Evolutionary conservation across 2,113 vertebrate species (phyloP).

Genomic region (Oceanites oceanicus): DNA sequence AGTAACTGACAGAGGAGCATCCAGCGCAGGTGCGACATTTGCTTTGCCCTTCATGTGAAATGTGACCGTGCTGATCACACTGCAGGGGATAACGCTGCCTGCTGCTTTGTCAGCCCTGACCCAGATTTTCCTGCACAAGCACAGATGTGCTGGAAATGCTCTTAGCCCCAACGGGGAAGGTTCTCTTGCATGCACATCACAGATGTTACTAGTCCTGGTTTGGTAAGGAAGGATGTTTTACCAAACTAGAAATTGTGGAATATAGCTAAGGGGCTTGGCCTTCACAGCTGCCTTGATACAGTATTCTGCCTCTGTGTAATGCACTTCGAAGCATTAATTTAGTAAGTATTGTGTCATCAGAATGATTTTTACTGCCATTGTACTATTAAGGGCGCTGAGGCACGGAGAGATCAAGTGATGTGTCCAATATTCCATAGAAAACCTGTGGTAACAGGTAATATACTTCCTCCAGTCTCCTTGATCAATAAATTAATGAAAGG

Average conservation of each 20-base stretch:
- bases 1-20: background rate
- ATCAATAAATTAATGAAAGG: background rate
- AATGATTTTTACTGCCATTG: background rate
- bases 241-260: background rate
- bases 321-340: background rate
- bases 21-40: constrained; percentile 4
- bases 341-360: background rate
- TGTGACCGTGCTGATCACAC: background rate
- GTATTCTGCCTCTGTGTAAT: background rate
- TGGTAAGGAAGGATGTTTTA: background rate
- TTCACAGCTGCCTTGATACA: background rate
- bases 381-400: background rate
- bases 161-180: background rate
- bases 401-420: background rate
- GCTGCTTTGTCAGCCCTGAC: background rate
- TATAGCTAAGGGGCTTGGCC: background rate
- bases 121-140: background rate
- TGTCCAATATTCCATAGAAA: background rate
- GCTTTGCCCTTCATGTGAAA: constrained; percentile 10
- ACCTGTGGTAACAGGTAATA: background rate
- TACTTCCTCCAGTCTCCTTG: background rate
- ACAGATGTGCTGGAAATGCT: constrained; percentile 10
- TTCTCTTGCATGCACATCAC: background rate
- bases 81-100: background rate
- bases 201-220: background rate